Evolutionary conservation across 2,888 invertebrate genomes (phyloP), one percentile per base, ranked within the genome.

Genomic region (Disparrhopalites patrizii): DNA sequence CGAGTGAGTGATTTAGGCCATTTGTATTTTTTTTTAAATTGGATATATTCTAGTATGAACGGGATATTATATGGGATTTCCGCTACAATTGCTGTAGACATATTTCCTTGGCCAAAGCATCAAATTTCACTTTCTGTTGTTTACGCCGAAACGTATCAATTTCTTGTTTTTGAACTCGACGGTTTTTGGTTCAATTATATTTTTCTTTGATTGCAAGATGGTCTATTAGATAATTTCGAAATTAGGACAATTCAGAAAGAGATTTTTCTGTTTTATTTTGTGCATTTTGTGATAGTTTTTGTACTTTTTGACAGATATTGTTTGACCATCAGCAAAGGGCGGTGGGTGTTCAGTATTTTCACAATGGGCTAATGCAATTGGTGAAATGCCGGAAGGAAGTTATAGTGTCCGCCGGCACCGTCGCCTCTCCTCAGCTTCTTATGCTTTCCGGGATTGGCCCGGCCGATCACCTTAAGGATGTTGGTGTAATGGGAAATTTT

Each of bases 361-460:
- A 67, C 10, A 27, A 67, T 23, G 70, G 70, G 15, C 54, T 36
- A 62, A 62, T 43, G n/a, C 65, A 62, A 25, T 57, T 40, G 28
- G 73, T 69, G 0, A 52, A 67, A 47, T 70, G 69, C 38, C 55
- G 68, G 28, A 73, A 73, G 61, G 73, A 73, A 66, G 57, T 73
- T 1, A 70, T 73, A 47, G 5, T 73, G 23, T 69, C 68, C 7
- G 66, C 68, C n/a, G 69, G 69, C 1, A 65, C 70, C 23, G 62
- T 72, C 2, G 68, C 58, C 13, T 66, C 67, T 15, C 70, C 73
- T 7, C 69, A 74, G 55, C 62, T 74, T 20, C 54, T 74, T n/a
- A 69, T 74, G 69, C 56, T 72, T 56, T 68, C 68, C 25, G 73
- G 73, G 25, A 56, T 74, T 30, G 73, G 73, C 23, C 73, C 72